Base-by-base conservation (phyloP, 37 sponge, comb jelly and placozoan species). In the Geodia barretti region DNA sequence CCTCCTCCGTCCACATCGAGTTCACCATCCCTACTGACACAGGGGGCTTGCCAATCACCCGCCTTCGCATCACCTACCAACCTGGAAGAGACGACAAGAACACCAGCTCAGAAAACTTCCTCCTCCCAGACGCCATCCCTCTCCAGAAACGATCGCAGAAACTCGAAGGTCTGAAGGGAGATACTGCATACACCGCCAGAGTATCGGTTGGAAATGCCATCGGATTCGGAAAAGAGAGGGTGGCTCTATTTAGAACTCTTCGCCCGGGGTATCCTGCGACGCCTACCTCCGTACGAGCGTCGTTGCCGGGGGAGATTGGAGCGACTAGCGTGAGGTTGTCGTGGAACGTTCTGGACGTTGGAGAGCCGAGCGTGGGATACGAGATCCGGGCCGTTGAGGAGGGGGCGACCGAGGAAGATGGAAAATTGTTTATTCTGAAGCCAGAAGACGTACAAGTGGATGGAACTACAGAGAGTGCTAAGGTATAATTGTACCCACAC, bases 1-100 rank as follows among this genome's bases (percentile, higher is more conserved):
- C 83, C 0, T 30, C 32, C 67, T 83, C 83, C 8, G 75, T 66
- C 1, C 74, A 34, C 19, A 64, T 83, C 30, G 68, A 73, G 73
- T 81, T 41, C 60, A 41, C 58, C 34, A 21, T 41, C 42, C 54
- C 70, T 3, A 3, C 21, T 34, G 63, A 81, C 40, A 60, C 70
- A 26, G 82, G 82, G 0, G 82, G 82, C 36, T 60, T 64, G 2
- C 72, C 62, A 2, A 32, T 81, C 31, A 59, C 61, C 14, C 7
- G 0, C 5, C 39, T 81, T 31, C 35, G 73, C 3, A 36, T 81
- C 64, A 38, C 28, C 40, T 71, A 40, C 28, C 68, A 32, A 4
- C 4, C 36, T 2, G 28, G 11, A 21, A 38, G 7, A 4, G 31
- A 29, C 24, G 64, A 0, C 11, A 23, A 72, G 41, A 60, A n/a